Percentiles rank a stretch among this genome's conserved stretches.
phyloP scores from a whole-genome alignment of 1,140 invertebrate genomes.

The Anoplophora glabripennis region DNA sequence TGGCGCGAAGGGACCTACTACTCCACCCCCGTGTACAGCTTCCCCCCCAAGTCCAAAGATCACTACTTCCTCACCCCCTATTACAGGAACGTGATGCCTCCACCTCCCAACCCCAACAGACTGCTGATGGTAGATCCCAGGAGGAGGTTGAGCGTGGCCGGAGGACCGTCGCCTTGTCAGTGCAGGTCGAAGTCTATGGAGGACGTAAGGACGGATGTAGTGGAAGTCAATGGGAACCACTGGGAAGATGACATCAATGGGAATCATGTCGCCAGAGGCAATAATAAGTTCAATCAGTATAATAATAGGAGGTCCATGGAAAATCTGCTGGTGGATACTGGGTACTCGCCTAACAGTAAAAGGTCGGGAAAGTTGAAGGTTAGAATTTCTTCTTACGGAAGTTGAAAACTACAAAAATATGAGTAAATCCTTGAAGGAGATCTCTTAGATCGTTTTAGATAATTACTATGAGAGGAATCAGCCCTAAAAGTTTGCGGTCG shows the following conservation, averaged over 20 bases:
- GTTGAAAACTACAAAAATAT: too few species aligned
- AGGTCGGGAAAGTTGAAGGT: constrained; percentile 39
- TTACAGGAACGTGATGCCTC: constrained; percentile 61
- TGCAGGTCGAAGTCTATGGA: constrained; percentile 66
- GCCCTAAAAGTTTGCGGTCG: too few species aligned
- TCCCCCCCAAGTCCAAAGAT: constrained; percentile 54
- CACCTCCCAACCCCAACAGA: constrained; percentile 53
- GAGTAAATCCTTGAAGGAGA: too few species aligned
- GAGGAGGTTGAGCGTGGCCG: constrained; percentile 29
- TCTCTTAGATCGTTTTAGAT: too few species aligned
- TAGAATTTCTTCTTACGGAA: background rate
- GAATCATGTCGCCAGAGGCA: constrained; percentile 53
- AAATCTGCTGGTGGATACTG: constrained; percentile 59
- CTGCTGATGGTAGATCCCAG: constrained; percentile 52
- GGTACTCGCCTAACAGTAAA: constrained; percentile 33
- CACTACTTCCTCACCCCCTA: constrained; percentile 68
- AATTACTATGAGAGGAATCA: too few species aligned
- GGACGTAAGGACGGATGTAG: constrained; percentile 63
- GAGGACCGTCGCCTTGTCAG: constrained; percentile 52
- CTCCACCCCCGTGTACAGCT: constrained; percentile 53
- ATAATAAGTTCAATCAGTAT: constrained; percentile 34
- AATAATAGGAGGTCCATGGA: constrained; percentile 64
- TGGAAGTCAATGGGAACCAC: constrained; percentile 57
- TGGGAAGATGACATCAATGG: constrained; percentile 63
- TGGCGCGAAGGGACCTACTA: constrained; percentile 50